Evolutionary conservation across 2,888 invertebrate species (phyloP), one percentile per base, ranked within the genome.

Genomic region (Coremacera marginata): DNA sequence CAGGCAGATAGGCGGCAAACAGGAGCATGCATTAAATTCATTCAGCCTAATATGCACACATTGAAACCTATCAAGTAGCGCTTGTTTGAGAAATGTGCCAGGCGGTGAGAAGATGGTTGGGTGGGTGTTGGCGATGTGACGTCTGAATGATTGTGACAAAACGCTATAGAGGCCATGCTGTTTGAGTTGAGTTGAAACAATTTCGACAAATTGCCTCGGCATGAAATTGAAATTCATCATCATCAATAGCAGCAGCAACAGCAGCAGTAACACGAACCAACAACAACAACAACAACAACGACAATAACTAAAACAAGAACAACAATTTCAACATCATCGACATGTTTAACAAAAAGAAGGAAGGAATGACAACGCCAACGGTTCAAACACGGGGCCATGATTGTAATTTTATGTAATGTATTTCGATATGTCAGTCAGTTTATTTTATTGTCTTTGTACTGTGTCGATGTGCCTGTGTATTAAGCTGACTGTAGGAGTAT

Each of bases 161-260:
- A 44, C 14, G 44, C 44, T 44, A 14, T 44, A 44, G 14, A 44
- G 11, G 44, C 44, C 44, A 44, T 44, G 44, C 11, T 44, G 55
- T 57, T 60, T 62, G 62, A 34, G 49, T 25, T 34, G 19, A 44
- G 44, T 72, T 55, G 60, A 44, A 55, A 83, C 85, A 86, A 84
- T 84, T 84, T 85, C 84, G 84, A 86, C 86, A 88, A 88, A 87
- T 87, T 88, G 86, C 83, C 86, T 85, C 34, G 84, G 84, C 84
- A 82, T 79, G 77, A 83, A 83, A 80, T 78, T 79, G 80, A 75
- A 80, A 82, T 80, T 81, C 79, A 80, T 80, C 77, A 77, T 63
- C 44, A 65, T 55, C 71, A 77, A 16, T 62, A 55, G 14, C 34
- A 76, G 9, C 73, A 57, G 27, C 25, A 67, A 19, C 67, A 37